A percentile compares a stretch with the other conserved stretches of the same genome.
These are phyloP conservation scores for Diphyllodes magnificus DNA, from an alignment of 2,113 vertebrate species.

Conservation along the genomic window DNA sequence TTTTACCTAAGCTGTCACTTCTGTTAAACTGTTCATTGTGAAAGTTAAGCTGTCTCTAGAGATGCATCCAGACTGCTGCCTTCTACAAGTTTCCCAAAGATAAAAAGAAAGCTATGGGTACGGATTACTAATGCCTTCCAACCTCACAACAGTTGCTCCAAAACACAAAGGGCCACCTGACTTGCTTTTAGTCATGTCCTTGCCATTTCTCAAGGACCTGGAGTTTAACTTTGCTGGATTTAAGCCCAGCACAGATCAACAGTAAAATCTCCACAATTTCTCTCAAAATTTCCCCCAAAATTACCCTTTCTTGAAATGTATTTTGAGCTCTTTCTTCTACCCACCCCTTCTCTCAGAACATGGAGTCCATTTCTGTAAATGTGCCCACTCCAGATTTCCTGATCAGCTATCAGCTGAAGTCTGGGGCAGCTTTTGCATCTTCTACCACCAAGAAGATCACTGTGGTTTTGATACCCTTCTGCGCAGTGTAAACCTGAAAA, in stretches of 20 bases:
- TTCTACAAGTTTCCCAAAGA: constrained; percentile 49
- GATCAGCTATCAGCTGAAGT: not conserved
- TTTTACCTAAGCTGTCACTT: constrained; percentile 44
- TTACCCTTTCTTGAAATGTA: not conserved
- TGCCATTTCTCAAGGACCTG: constrained; percentile 30
- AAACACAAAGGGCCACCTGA: constrained; percentile 37
- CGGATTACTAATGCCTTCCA: constrained; percentile 41
- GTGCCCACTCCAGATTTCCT: not conserved
- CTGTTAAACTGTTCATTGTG: constrained; percentile 47
- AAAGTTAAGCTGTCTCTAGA: constrained; percentile 64
- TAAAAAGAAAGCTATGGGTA: constrained; percentile 48
- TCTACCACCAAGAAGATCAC: not conserved
- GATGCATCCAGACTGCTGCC: constrained; percentile 48
- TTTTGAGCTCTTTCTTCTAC: not conserved
- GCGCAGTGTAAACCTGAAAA: not conserved
- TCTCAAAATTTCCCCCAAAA: not conserved
- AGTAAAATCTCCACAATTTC: not conserved
- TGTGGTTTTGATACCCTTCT: not conserved
- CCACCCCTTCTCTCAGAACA: not conserved
- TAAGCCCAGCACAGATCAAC: not conserved
- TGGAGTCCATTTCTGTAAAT: not conserved
- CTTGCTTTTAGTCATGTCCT: constrained; percentile 12
- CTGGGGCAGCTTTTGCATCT: not conserved
- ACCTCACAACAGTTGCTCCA: constrained; percentile 20
- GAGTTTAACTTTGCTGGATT: not conserved